phyloP scores from a whole-genome alignment of 64 coral and sea anemone genomes.

The Dendrophyllia cribrosa region DNA sequence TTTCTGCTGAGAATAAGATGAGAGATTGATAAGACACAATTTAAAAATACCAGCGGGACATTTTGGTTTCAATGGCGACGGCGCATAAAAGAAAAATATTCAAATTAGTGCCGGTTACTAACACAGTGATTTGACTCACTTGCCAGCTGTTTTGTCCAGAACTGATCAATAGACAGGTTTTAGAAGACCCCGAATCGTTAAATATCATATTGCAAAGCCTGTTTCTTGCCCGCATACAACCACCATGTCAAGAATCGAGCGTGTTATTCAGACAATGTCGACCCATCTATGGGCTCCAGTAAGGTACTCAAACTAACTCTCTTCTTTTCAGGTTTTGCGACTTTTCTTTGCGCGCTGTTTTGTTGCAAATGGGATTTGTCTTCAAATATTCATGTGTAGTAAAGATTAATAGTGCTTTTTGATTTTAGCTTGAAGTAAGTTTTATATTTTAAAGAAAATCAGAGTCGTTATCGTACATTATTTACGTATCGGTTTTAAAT shows the following conservation, averaged over 20 bases:
- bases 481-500: not conserved
- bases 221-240: not conserved
- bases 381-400: not conserved
- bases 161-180: not conserved
- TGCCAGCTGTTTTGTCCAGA: not conserved
- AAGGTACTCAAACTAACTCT: conserved; percentile 27
- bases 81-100: not conserved
- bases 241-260: conserved; percentile 51
- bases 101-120: not conserved
- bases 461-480: not conserved
- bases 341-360: not conserved
- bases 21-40: not conserved
- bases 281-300: conserved; percentile 42
- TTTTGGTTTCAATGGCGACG: not conserved
- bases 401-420: not conserved
- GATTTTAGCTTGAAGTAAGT: not conserved
- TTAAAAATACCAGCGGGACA: conserved; percentile 34
- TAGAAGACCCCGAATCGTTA: not conserved
- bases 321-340: not conserved
- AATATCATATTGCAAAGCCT: not conserved
- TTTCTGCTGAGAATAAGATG: not conserved
- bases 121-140: not conserved
- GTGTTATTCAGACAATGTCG: conserved; percentile 19
- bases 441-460: not conserved
- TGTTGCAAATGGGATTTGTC: not conserved